A percentile compares a stretch with the other conserved stretches of the same genome.
phyloP scores from a whole-genome alignment of 2,888 invertebrate genomes.

The Tillus elongatus region DNA sequence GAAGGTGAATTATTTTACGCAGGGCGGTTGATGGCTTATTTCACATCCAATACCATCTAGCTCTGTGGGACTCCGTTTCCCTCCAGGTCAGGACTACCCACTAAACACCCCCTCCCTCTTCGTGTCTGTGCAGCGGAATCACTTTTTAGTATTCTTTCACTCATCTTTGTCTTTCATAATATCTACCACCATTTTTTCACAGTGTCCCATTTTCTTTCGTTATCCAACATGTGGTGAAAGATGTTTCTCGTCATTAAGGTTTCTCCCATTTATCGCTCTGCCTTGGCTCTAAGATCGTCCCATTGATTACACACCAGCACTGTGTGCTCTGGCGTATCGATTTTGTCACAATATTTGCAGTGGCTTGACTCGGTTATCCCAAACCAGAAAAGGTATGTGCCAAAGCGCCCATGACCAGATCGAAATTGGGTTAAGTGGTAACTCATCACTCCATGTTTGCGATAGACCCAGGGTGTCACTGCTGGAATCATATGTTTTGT shows the following conservation, averaged over 20 bases:
- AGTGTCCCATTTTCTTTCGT: too few species aligned
- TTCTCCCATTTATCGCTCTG: background rate
- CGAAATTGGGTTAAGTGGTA: background rate
- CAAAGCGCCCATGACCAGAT: background rate
- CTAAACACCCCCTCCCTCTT: too few species aligned
- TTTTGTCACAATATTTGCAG: background rate
- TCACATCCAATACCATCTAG: too few species aligned
- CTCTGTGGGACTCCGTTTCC: too few species aligned
- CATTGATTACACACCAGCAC: conserved; percentile 12
- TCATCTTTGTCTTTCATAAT: too few species aligned
- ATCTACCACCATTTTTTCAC: too few species aligned
- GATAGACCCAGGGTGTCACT: background rate
- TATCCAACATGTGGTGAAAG: conserved; percentile 10
- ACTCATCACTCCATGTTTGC: background rate
- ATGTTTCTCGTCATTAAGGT: conserved; percentile 1
- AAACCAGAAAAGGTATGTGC: background rate
- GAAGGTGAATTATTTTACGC: too few species aligned
- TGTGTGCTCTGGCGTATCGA: background rate
- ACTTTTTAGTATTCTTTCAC: too few species aligned
- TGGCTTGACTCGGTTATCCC: background rate
- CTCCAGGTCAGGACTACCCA: too few species aligned
- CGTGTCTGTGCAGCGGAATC: too few species aligned
- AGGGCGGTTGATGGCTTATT: too few species aligned
- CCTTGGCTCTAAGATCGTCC: conserved; percentile 8
- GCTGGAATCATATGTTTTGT: background rate